Percentiles rank a stretch among this genome's conserved stretches.
Evolutionary conservation across 2,888 invertebrate genomes (phyloP).

Genomic region (Amphipoea lucens): DNA sequence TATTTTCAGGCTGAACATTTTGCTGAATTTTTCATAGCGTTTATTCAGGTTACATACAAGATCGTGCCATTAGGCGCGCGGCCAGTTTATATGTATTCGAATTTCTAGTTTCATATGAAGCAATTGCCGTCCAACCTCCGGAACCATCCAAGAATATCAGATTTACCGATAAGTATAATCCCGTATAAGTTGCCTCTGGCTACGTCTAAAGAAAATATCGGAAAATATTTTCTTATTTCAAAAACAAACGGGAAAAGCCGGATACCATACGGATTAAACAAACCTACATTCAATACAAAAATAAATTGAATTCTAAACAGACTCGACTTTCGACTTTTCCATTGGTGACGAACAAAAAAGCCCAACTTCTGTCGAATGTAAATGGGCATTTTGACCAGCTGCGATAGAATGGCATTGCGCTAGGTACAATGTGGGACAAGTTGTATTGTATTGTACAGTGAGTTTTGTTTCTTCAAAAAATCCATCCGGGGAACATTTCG

Average conservation of each 20-base stretch:
- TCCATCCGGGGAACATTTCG: constrained; percentile 76
- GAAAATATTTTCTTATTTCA: constrained; percentile 5
- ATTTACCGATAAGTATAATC: not conserved
- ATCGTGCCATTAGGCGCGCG: not conserved
- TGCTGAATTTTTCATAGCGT: not conserved
- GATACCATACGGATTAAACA: constrained; percentile 46
- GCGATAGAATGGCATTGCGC: constrained; percentile 42
- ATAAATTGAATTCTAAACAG: constrained; percentile 66
- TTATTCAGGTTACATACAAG: not conserved
- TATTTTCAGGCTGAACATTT: not conserved
- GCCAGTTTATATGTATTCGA: not conserved
- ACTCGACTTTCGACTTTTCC: constrained; percentile 55
- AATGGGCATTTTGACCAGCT: constrained; percentile 65
- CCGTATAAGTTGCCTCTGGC: not conserved
- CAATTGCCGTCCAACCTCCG: not conserved
- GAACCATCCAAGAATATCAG: not conserved
- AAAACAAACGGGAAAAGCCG: constrained; percentile 21
- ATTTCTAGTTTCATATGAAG: not conserved
- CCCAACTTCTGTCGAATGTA: constrained; percentile 60
- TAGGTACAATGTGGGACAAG: constrained; percentile 49
- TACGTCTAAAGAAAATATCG: not conserved
- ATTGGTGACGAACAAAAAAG: constrained; percentile 58
- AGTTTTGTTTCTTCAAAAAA: constrained; percentile 82
- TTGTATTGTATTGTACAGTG: constrained; percentile 67
- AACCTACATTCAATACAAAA: constrained; percentile 52